phyloP scores from a whole-genome alignment of 2,797 vertebrate genomes.

The Hyperoplus lanceolatus region DNA sequence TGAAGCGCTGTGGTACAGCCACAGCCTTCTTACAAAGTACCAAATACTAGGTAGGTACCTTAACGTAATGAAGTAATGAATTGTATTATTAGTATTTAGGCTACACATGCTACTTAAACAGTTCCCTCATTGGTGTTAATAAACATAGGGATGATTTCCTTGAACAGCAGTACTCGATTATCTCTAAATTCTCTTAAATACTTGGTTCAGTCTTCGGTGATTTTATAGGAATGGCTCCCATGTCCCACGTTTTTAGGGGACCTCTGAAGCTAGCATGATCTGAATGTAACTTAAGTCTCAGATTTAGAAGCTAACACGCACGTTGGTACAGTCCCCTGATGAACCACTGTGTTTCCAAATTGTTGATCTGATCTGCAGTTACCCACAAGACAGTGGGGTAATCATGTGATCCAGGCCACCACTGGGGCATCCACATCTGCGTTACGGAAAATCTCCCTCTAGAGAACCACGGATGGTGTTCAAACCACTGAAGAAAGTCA shows the following conservation, averaged over 20 bases:
- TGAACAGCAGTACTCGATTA: background rate
- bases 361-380: slow-evolving; percentile 23
- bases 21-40: background rate
- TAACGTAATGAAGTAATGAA: too few relatives aligned
- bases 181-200: slow-evolving; percentile 4
- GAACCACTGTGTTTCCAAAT: background rate
- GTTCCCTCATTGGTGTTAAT: slow-evolving; percentile 1
- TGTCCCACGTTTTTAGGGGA: background rate
- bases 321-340: background rate
- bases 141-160: slow-evolving; percentile 2
- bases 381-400: slow-evolving; percentile 8
- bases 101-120: background rate
- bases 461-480: slow-evolving; percentile 21
- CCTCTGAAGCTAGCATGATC: background rate
- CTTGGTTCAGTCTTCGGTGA: slow-evolving; percentile 4
- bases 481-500: slow-evolving; percentile 33
- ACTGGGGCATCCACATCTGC: slow-evolving; percentile 11
- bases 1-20: background rate
- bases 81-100: too few relatives aligned
- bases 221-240: background rate
- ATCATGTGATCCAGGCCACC: background rate
- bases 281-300: slow-evolving; percentile 4
- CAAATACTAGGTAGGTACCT: background rate
- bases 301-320: slow-evolving; percentile 19
- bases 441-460: slow-evolving; percentile 8